Evolutionary conservation across 2,113 vertebrate species (phyloP).

Genomic region (Ascaphus truei): DNA sequence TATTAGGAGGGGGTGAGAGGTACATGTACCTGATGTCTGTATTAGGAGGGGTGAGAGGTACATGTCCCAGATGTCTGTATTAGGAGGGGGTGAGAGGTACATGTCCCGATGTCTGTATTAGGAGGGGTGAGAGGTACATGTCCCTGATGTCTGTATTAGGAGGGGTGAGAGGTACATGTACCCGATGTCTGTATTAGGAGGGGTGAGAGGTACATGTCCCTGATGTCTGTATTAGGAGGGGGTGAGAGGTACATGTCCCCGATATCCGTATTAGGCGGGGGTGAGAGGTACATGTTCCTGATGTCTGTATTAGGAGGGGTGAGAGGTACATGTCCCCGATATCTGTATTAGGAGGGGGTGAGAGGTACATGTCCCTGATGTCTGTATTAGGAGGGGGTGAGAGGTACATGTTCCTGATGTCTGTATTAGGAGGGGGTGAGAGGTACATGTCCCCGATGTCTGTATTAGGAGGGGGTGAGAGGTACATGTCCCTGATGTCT

Average conservation of each 20-base stretch:
- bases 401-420: too few relatives aligned
- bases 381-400: too few relatives aligned
- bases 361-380: neutral
- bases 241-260: too few relatives aligned
- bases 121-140: constrained; percentile 8
- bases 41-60: neutral
- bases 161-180: neutral
- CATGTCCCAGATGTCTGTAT: neutral
- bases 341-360: neutral
- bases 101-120: neutral
- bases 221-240: neutral
- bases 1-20: neutral
- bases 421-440: neutral
- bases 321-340: too few relatives aligned
- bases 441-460: neutral
- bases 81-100: neutral
- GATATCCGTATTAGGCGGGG: too few relatives aligned
- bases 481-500: too few relatives aligned
- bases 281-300: too few relatives aligned
- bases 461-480: neutral
- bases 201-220: neutral
- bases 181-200: neutral
- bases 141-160: neutral
- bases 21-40: neutral
- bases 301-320: too few relatives aligned